Conservation (phyloP, 2,797 vertebrate genomes). For the Chaetophractus vellerosus region DNA sequence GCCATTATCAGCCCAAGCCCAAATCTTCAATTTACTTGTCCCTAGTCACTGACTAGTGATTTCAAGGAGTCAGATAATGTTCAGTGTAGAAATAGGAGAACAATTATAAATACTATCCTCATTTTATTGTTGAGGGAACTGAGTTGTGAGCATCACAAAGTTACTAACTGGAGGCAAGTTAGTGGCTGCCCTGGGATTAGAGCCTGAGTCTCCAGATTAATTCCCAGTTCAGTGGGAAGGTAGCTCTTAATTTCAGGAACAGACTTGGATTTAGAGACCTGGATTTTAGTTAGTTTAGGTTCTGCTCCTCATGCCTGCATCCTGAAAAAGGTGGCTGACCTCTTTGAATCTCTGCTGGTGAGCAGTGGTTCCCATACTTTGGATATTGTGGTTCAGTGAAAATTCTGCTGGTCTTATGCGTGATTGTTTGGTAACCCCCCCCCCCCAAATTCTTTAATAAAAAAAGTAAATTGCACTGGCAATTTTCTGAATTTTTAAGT, state of each 20-base stretch:
- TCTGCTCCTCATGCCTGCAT: neutral
- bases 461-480: neutral
- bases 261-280: neutral
- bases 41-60: neutral
- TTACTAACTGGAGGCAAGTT: neutral
- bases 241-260: neutral
- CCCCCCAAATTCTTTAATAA: no score
- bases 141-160: neutral
- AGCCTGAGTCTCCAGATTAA: neutral
- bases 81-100: neutral
- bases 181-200: neutral
- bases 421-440: no score
- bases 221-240: neutral
- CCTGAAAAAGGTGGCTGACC: neutral
- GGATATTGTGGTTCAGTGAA: neutral
- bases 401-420: neutral
- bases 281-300: neutral
- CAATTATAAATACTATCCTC: neutral
- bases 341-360: neutral
- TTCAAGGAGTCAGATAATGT: neutral
- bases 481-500: conserved; percentile 30
- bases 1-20: neutral
- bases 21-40: neutral
- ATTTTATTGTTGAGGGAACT: neutral
- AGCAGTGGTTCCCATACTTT: neutral